Conservation (phyloP, 2,797 vertebrate species). For the Adelosebastes latens region DNA sequence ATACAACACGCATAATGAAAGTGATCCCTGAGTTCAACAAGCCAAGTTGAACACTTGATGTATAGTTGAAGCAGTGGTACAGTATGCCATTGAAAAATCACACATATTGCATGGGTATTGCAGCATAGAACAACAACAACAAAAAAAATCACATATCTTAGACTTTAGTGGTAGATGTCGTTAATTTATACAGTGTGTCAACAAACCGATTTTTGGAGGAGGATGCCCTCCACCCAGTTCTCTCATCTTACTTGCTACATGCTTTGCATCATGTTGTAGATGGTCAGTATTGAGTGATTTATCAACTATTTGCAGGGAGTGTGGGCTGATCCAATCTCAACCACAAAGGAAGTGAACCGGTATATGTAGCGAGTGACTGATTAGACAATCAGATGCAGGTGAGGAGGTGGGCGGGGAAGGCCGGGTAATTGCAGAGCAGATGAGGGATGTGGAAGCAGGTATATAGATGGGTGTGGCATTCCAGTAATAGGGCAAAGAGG, state of each 20-base stretch:
- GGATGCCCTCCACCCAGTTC: not conserved
- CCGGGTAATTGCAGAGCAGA: too few relatives aligned
- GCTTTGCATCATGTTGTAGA: not conserved
- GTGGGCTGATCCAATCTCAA: not conserved
- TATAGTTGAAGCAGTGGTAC: not conserved
- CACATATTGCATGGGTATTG: not conserved
- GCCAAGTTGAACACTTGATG: not conserved
- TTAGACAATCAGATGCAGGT: too few relatives aligned
- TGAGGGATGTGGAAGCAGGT: too few relatives aligned
- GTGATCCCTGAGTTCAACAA: not conserved
- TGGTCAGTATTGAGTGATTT: not conserved
- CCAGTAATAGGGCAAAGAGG: too few relatives aligned
- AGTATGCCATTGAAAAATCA: not conserved
- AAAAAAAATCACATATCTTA: not conserved
- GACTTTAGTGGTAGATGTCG: not conserved
- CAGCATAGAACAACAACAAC: not conserved
- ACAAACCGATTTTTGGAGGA: not conserved
- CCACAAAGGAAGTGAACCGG: too few relatives aligned
- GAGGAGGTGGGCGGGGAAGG: too few relatives aligned
- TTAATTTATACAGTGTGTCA: not conserved
- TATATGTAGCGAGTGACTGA: too few relatives aligned
- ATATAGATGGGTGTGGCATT: too few relatives aligned
- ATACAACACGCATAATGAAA: not conserved
- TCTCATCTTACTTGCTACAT: not conserved
- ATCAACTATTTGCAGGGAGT: not conserved